Evolutionary conservation across 2,797 vertebrate species (phyloP), one percentile per base, ranked within the genome.

Genomic region (Momotus momota): DNA sequence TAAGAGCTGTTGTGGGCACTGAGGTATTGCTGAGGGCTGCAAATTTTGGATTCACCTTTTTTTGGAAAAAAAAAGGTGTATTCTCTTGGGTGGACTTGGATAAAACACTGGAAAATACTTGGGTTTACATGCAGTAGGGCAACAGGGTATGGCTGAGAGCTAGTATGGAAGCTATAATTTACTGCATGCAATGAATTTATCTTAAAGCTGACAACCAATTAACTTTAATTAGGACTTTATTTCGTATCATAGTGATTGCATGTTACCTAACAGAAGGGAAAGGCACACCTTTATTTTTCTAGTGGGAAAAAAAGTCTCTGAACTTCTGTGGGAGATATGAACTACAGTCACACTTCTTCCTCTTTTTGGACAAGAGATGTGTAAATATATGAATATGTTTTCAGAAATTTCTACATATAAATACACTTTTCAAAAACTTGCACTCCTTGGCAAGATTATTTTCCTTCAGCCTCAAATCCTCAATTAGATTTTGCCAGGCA

Each of bases 211-310:
- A 7, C 54, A 79, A 45, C 33, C 17, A 92, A 88, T 91, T 92
- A 87, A 82, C 12, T 9, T 90, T 92, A 86, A 96, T 88, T 84
- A 86, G 29, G 35, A 67, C 89, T 85, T 75, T 29, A 78, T 87
- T 93, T 93, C 29, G 10, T 65, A 5, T 65, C 16, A 9, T 70
- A 57, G 19, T 55, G 41, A 65, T 88, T 79, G 60, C 26, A 6
- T 55, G 25, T 94, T 93, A 79, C 54, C 20, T 80, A 93, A 90
- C 33, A 27, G 19, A 62, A 54, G 40, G 45, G 65, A 91, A 88
- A 86, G 49, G 6, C 61, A 95, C 65, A 75, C 49, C 45, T 87
- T 81, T 67, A 64, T 85, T 87, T 96, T 82, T 77, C 45, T 54
- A 57, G 16, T 74, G 26, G 18, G 25, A 49, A 49, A 49, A 89